Percentiles rank a stretch among this genome's conserved stretches.
These are phyloP conservation scores for Edolisoma coerulescens DNA, from an alignment of 2,113 vertebrate species.

Conservation along the genomic window DNA sequence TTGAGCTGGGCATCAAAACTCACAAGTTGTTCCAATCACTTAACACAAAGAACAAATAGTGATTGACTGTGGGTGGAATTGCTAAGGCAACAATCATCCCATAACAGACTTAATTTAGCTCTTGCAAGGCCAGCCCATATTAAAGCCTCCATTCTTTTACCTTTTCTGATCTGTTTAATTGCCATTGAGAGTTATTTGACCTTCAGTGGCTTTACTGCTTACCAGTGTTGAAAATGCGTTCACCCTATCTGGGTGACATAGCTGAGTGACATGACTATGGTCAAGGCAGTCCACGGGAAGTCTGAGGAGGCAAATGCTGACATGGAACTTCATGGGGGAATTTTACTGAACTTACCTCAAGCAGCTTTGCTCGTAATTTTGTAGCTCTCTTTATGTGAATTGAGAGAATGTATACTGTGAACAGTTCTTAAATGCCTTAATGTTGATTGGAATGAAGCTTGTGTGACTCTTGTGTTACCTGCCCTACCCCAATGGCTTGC, in stretches of 20 bases:
- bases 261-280: neutral
- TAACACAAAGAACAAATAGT: neutral
- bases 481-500: neutral
- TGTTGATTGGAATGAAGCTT: neutral
- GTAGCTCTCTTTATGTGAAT: neutral
- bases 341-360: neutral
- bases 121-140: neutral
- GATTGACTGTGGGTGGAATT: neutral
- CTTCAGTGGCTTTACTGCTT: neutral
- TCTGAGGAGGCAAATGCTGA: neutral
- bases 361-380: neutral
- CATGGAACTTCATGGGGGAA: neutral
- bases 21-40: neutral
- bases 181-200: neutral
- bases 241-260: neutral
- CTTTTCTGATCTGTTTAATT: neutral
- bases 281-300: neutral
- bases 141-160: neutral
- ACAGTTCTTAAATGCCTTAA: neutral
- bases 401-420: neutral
- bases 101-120: neutral
- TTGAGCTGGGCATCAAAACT: neutral
- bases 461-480: neutral
- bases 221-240: neutral
- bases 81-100: neutral